phyloP scores from a whole-genome alignment of 2,113 vertebrate species.

The Podilymbus podiceps region DNA sequence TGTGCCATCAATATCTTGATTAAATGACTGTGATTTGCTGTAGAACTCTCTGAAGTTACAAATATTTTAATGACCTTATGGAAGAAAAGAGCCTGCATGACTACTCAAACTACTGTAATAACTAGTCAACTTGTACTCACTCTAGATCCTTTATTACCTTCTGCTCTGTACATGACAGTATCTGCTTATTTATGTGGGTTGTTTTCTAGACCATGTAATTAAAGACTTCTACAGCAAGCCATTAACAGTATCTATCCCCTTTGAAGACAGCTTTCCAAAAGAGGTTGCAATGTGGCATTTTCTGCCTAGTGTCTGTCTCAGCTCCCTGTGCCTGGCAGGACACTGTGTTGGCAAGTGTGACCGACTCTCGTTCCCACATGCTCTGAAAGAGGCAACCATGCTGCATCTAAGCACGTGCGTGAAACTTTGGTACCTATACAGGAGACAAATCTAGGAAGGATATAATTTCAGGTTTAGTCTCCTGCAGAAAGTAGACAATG shows the following conservation, averaged over 20 bases:
- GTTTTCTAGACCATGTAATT: background rate
- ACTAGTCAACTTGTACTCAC: background rate
- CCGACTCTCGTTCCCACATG: background rate
- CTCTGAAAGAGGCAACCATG: background rate
- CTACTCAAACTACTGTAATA: background rate
- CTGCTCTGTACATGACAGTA: background rate
- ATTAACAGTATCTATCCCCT: background rate
- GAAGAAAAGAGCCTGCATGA: background rate
- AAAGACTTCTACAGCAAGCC: background rate
- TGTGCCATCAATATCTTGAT: background rate
- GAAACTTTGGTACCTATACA: background rate
- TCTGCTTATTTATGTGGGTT: background rate
- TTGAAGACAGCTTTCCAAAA: background rate
- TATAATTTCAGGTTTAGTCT: background rate
- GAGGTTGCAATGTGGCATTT: background rate
- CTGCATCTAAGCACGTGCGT: background rate
- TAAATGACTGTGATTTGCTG: background rate
- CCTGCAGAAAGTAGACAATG: background rate
- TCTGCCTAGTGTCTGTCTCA: background rate
- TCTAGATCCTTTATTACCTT: background rate
- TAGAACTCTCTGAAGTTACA: background rate
- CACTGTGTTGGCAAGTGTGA: background rate
- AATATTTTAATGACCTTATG: background rate
- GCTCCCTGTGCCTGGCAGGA: background rate
- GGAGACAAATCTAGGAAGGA: background rate